These are phyloP conservation scores for Silurus meridionalis DNA, from an alignment of 2,113 vertebrate genomes.

Conservation along the genomic window DNA sequence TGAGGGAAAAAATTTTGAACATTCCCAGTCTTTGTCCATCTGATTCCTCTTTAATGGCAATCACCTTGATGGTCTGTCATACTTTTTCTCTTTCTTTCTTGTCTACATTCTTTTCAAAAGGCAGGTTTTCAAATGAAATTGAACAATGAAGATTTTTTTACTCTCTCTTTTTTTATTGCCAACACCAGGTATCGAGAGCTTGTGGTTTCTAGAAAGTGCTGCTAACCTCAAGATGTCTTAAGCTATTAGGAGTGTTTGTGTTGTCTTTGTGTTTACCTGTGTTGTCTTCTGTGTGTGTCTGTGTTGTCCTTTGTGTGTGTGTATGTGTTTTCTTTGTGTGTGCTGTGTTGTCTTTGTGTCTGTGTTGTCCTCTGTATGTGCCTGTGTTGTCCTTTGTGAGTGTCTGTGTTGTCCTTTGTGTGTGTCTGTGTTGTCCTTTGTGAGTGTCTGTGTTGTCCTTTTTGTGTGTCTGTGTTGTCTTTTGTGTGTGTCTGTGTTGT, in stretches of 20 bases:
- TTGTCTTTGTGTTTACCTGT: constrained; percentile 8
- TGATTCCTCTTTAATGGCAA: constrained; percentile 15
- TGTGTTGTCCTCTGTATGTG: not conserved
- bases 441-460: not conserved
- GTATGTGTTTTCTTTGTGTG: not conserved
- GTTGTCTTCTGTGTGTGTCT: too few relatives aligned
- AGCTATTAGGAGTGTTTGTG: not conserved
- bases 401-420: not conserved
- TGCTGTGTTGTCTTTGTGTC: not conserved
- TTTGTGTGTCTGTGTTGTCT: too few relatives aligned
- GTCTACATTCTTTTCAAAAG: not conserved
- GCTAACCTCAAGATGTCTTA: not conserved
- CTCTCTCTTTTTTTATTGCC: constrained; percentile 8
- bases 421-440: not conserved
- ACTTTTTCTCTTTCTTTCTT: constrained; percentile 22
- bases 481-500: not conserved
- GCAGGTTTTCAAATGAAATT: constrained; percentile 9
- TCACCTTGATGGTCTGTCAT: not conserved
- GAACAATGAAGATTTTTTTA: constrained; percentile 13
- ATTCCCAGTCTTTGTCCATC: constrained; percentile 27
- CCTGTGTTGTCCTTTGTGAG: not conserved
- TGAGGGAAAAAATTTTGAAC: constrained; percentile 42
- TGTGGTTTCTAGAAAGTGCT: constrained; percentile 22
- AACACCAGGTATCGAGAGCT: constrained; percentile 21
- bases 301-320: not conserved